Conservation (phyloP, 2,888 invertebrate species). For the Ctena decussata region DNA sequence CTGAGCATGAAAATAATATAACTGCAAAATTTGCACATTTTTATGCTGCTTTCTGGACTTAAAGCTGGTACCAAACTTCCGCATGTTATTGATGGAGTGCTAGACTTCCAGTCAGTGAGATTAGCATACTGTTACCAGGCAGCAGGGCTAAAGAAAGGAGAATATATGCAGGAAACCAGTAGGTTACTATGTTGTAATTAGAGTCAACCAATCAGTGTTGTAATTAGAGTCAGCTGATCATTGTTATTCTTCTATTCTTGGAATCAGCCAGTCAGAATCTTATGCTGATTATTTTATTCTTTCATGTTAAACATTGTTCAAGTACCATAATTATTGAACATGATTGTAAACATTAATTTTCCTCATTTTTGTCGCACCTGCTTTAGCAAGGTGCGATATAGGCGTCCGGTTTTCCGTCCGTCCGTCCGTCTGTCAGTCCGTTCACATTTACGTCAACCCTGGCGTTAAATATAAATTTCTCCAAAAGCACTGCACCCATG, state of each 20-base stretch:
- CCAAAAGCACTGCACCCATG: too few relatives aligned
- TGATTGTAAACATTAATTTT: too few relatives aligned
- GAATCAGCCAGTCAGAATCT: neutral
- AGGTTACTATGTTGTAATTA: conserved; percentile 26
- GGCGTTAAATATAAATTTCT: too few relatives aligned
- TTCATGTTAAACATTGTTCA: too few relatives aligned
- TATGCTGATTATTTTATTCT: neutral
- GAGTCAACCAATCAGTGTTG: conserved; percentile 3
- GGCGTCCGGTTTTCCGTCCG: too few relatives aligned
- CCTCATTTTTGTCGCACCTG: too few relatives aligned
- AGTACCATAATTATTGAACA: too few relatives aligned
- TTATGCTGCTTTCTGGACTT: neutral
- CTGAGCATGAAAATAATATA: too few relatives aligned
- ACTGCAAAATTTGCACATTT: too few relatives aligned
- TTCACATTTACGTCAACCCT: too few relatives aligned
- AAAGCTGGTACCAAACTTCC: conserved; percentile 2
- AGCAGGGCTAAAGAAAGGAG: conserved; percentile 40
- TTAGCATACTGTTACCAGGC: conserved; percentile 64
- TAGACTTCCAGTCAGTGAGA: conserved; percentile 65
- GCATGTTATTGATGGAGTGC: conserved; percentile 56
- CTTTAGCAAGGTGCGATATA: too few relatives aligned
- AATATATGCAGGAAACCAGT: conserved; percentile 18
- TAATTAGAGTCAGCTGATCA: neutral
- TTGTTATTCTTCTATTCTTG: neutral
- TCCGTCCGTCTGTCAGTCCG: too few relatives aligned